These are phyloP conservation scores for Coilia nasus DNA, from an alignment of 2,797 vertebrate species.

Conservation along the genomic window DNA sequence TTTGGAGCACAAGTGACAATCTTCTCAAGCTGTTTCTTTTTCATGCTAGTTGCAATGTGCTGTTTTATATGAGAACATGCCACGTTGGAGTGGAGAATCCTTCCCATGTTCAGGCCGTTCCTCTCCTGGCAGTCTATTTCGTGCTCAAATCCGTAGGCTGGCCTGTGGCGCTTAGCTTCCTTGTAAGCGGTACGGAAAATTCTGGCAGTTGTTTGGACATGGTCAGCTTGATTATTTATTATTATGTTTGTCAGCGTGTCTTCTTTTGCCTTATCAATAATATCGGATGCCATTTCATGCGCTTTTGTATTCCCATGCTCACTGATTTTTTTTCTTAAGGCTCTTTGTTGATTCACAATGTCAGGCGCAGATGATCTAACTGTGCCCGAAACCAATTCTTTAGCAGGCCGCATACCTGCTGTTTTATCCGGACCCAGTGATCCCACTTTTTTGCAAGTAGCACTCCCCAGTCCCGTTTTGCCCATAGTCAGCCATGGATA, in stretches of 20 bases:
- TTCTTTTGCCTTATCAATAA: neutral
- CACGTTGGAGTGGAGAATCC: conserved; percentile 41
- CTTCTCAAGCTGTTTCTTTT: neutral
- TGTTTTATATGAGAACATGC: conserved; percentile 33
- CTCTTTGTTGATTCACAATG: neutral
- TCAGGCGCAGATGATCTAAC: neutral
- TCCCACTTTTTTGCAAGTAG: neutral
- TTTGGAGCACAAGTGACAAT: conserved; percentile 36
- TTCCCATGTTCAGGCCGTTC: conserved; percentile 38
- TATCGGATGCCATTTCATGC: neutral
- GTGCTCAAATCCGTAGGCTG: conserved; percentile 31
- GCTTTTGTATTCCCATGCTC: neutral
- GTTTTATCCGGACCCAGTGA: neutral
- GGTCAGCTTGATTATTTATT: conserved; percentile 23
- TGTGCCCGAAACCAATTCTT: neutral
- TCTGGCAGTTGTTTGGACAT: conserved; percentile 28
- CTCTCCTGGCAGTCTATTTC: conserved; percentile 40
- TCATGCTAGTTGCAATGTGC: conserved; percentile 23
- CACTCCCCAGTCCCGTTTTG: neutral
- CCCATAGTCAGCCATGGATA: neutral
- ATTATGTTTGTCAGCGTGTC: neutral
- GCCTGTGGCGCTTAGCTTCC: conserved; percentile 28
- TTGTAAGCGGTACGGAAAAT: conserved; percentile 34
- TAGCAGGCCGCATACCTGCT: neutral
- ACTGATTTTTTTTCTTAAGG: neutral